Percentiles rank a stretch among this genome's conserved stretches.
These are phyloP conservation scores for Temnothorax nylanderi DNA, from an alignment of 1,140 invertebrate genomes.

Conservation along the genomic window DNA sequence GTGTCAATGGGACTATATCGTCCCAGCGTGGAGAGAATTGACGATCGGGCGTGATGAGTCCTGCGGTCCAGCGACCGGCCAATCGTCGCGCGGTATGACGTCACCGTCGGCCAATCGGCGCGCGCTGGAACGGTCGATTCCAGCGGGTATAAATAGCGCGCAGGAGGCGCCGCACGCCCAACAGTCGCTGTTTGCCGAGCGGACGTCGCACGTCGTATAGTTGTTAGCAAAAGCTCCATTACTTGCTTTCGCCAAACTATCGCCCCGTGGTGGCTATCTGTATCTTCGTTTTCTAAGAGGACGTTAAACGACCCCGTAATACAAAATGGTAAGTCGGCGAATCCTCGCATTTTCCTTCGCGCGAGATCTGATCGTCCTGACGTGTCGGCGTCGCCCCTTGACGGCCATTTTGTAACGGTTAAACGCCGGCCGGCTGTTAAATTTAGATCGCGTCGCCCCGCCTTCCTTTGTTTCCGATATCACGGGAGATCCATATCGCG, in stretches of 20 bases:
- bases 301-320: constrained; percentile 17
- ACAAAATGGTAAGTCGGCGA: constrained; percentile 72
- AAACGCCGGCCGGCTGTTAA: constrained; percentile 63
- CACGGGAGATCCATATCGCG: neutral
- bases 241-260: constrained; percentile 75
- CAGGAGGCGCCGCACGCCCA: constrained; percentile 13
- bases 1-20: constrained; percentile 55
- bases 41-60: constrained; percentile 37
- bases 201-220: constrained; percentile 14
- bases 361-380: too few species aligned
- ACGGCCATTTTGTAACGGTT: constrained; percentile 70
- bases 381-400: neutral
- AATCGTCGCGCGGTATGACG: constrained; percentile 48
- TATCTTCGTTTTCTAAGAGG: neutral
- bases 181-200: constrained; percentile 28
- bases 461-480: neutral
- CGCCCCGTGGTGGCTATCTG: neutral
- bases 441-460: neutral
- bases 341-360: too few species aligned
- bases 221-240: constrained; percentile 74
- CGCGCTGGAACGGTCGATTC: constrained; percentile 28
- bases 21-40: constrained; percentile 42
- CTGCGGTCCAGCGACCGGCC: constrained; percentile 61
- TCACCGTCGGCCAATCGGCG: constrained; percentile 62
- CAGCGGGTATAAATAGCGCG: constrained; percentile 61